phyloP scores from a whole-genome alignment of 2,888 invertebrate species.

The Eurois occulta region DNA sequence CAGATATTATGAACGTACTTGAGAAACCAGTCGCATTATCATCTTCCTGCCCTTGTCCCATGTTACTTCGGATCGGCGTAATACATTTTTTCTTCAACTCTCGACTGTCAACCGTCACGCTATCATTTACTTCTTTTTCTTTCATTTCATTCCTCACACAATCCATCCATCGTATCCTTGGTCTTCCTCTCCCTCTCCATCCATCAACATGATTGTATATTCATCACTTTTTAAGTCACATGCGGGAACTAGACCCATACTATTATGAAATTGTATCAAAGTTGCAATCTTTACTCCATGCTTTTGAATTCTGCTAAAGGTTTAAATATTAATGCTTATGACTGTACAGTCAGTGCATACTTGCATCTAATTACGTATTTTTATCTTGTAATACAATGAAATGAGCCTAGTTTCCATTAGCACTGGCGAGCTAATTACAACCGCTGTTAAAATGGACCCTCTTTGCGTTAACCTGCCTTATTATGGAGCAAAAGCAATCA shows the following conservation, averaged over 20 bases:
- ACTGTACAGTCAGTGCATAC: background rate
- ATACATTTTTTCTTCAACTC: too few species aligned
- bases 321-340: background rate
- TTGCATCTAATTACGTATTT: constrained; percentile 39
- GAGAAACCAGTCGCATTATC: background rate
- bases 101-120: too few species aligned
- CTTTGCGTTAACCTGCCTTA: background rate
- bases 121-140: too few species aligned
- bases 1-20: background rate
- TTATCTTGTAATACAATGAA: constrained; percentile 43
- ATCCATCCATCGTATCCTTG: too few species aligned
- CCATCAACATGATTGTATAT: too few species aligned
- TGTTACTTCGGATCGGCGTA: too few species aligned
- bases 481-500: background rate
- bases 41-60: too few species aligned
- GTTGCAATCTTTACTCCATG: background rate
- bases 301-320: background rate
- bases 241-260: background rate
- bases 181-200: too few species aligned
- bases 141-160: too few species aligned
- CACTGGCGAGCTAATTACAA: background rate
- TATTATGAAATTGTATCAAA: background rate
- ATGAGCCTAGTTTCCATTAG: constrained; percentile 23
- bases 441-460: background rate
- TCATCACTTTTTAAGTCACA: too few species aligned